Evolutionary conservation across 2,797 vertebrate genomes (phyloP), one percentile per base, ranked within the genome.

Genomic region (Pteropus rufus): DNA sequence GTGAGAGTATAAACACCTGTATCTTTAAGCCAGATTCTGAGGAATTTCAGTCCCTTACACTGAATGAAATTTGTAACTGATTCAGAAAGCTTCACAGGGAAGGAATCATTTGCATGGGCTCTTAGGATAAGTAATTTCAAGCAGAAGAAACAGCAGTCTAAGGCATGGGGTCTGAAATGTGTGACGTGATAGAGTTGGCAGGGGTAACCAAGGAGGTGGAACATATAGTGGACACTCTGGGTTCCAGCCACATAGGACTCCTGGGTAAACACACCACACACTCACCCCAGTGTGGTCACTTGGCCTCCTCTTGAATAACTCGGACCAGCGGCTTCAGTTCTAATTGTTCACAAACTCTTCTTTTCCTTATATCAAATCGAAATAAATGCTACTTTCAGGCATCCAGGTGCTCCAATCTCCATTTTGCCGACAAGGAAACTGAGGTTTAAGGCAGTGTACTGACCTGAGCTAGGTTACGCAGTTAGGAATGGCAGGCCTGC

Each of bases 101-200:
- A 96, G 69, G 41, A 91, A 89, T 72, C 65, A 93, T 91, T 94
- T 92, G 41, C 65, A 65, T 70, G 31, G 87, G 60, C 52, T 91
- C 93, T 82, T 96, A 72, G n/a, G 54, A 86, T 86, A 89, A 70
- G 60, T 75, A 79, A 89, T 91, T 95, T 34, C 39, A 36, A 4
- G 19, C 46, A 44, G 62, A 93, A 75, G 70, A 94, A 94, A 81
- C 41, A 76, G 8, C 39, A 86, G 67, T 92, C 62, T 49, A 73
- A 92, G 49, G 76, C 46, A 49, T 18, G 19, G 18, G 7, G 9
- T 91, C 93, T 87, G 46, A 92, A 92, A 93, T 86, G 18, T 76
- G 72, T 90, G 80, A 87, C 76, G 41, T 87, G 65, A 69, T 36
- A 94, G 49, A 70, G 10, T 79, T 83, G 34, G 79, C 82, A 91